Evolutionary conservation across 1,140 invertebrate species (phyloP), one percentile per base, ranked within the genome.

Genomic region (Camponotus pennsylvanicus): DNA sequence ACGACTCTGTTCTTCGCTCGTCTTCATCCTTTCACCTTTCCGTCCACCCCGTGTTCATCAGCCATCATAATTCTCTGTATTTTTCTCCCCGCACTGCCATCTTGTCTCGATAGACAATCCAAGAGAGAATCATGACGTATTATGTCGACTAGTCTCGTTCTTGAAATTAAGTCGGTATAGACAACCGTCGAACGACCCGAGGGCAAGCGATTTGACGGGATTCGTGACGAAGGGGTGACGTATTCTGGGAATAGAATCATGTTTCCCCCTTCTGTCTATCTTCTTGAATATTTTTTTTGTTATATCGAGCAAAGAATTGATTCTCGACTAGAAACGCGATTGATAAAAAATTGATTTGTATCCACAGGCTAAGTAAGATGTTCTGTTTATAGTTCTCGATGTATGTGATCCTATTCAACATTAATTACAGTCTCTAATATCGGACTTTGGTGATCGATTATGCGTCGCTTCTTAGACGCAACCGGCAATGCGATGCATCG

Each of bases 371-470:
- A 34, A 67, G 45, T 9, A n/a, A 49, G 13, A 67, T 15, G 27
- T 79, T 67, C 7, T 34, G 67, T 67, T 67, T 79, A 55, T 45
- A 79, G 15, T 59, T 21, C 37, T n/a, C 34, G 9, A 61, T 6
- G n/a, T n/a, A 59, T 13, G n/a, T 9, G 55, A 40, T 27, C 37
- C 13, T 2, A 2, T 21, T 11, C 32, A 7, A 34, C 67, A 15
- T 69, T 79, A 79, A 79, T 79, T 86, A 55, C 18, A n/a, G 21
- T 4, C 15, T 52, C 49, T 18, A 67, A 57, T 57, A 84, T 18
- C 71, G 42, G 83, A 86, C 76, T 86, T 89, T 67, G 70, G 15
- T 82, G 45, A 89, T 88, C 40, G 83, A 88, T 77, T 77, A 61
- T 63, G 64, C 32, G 13, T 67, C 57, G 45, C 37, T 37, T 57